Evolutionary conservation across 2,888 invertebrate genomes (phyloP), one percentile per base, ranked within the genome.

Genomic region (Camponotus fellah): DNA sequence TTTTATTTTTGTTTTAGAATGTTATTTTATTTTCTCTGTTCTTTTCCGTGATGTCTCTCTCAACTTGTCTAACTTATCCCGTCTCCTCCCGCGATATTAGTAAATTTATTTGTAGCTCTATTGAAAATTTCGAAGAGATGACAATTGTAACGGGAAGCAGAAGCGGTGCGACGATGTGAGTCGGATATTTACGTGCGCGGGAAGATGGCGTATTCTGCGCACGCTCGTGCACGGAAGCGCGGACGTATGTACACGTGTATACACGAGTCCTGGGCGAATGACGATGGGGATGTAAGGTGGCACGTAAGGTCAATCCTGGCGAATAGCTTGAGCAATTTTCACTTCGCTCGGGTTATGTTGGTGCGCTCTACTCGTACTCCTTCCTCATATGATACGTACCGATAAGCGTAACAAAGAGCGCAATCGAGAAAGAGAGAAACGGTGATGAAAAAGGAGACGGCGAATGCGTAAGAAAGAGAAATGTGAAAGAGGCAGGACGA

Each of bases 251-350:
- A 26, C 10, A 14, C 8, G 21, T 32, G 10, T 62, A 26, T 26
- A 64, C 62, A 80, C 66, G 68, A 53, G 60, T 37, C 32, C 58
- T 12, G 9, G 9, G 60, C 46, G 17, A 89, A 87, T 72, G 56
- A 80, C 82, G 74, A 37, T 53, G n/a, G 46, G 83, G 76, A 87
- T 87, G 74, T 83, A 89, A 86, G 74, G 60, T 77, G 85, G 85
- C 87, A 90, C 86, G 86, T 90, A 89, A 89, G 87, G 89, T 91
- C 90, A 87, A 91, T 91, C 86, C 89, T 87, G 77, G 84, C 88
- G 86, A 92, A 92, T 91, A 88, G 90, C 89, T 89, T 85, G 82
- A 91, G 91, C 92, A 92, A 92, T 92, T 92, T 93, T 92, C 92
- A 92, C 91, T 91, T 93, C 86, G 87, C 91, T 87, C 88, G 84